These are phyloP conservation scores for Pachyrhynchus sulphureomaculatus DNA, from an alignment of 1,140 invertebrate genomes.

Conservation along the genomic window DNA sequence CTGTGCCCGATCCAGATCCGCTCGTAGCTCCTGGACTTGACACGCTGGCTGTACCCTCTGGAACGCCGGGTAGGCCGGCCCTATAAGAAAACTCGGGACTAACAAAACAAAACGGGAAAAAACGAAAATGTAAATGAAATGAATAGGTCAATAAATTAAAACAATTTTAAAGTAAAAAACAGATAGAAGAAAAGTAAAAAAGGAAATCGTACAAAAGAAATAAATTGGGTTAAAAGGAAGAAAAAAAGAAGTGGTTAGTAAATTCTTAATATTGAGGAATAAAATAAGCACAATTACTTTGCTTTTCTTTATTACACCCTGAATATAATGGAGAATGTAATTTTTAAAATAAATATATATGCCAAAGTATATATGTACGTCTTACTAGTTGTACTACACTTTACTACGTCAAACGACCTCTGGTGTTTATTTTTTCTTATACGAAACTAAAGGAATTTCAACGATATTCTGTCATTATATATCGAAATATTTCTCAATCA, in stretches of 20 bases:
- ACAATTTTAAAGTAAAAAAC: neutral
- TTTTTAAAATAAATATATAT: no score
- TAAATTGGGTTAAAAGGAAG: neutral
- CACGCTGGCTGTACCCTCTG: slow-evolving; percentile 52
- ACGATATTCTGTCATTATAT: no score
- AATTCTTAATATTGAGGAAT: no score
- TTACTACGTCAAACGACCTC: no score
- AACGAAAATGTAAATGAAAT: slow-evolving; percentile 2
- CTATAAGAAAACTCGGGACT: slow-evolving; percentile 87
- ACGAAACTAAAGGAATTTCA: no score
- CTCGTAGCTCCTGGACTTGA: slow-evolving; percentile 55
- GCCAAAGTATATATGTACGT: no score
- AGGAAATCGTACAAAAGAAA: neutral
- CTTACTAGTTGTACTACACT: no score
- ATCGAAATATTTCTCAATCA: no score
- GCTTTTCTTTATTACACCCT: no score
- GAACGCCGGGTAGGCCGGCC: slow-evolving; percentile 63
- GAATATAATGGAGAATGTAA: no score
- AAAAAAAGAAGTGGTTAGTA: slow-evolving; percentile 1
- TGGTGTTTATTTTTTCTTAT: no score
- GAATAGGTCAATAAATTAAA: slow-evolving; percentile 1
- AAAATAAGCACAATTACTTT: no score
- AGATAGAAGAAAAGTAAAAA: neutral
- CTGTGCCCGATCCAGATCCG: slow-evolving; percentile 59
- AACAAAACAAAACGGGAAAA: slow-evolving; percentile 52